Evolutionary conservation across 1,140 invertebrate genomes (phyloP).

Genomic region (Acromyrmex charruanus): DNA sequence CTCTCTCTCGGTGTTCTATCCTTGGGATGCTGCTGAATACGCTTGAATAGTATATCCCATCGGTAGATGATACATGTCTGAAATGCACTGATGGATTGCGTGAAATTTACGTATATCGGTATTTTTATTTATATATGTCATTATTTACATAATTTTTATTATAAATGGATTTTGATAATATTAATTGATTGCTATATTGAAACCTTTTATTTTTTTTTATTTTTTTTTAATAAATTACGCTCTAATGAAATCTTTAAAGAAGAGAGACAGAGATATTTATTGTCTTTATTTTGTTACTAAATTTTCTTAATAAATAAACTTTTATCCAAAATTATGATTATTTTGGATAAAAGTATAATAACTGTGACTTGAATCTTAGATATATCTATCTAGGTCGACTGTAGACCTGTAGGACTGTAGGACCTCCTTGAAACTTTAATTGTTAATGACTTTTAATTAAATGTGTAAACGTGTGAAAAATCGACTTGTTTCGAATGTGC

Average conservation of each 20-base stretch:
- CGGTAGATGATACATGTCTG: not conserved
- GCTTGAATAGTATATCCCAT: constrained; percentile 21
- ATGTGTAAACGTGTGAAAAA: too few relatives aligned
- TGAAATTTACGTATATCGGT: not conserved
- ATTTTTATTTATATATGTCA: not conserved
- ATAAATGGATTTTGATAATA: not conserved
- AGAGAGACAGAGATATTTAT: not conserved
- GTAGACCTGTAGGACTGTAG: too few relatives aligned
- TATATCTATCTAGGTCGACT: too few relatives aligned
- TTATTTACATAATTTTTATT: not conserved
- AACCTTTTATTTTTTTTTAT: not conserved
- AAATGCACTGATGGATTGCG: not conserved
- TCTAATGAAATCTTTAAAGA: not conserved
- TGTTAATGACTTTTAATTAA: too few relatives aligned
- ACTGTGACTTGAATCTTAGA: too few relatives aligned
- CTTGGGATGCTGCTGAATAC: constrained; percentile 35
- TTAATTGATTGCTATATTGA: constrained; percentile 1
- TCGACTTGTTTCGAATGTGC: too few relatives aligned
- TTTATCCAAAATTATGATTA: not conserved
- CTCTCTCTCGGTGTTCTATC: constrained; percentile 18
- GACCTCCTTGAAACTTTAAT: too few relatives aligned
- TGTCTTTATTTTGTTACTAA: not conserved
- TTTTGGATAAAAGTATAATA: too few relatives aligned
- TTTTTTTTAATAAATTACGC: not conserved
- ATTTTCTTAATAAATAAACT: not conserved